phyloP scores from a whole-genome alignment of 23 tunicate genomes.

The Trididemnum miniatum region DNA sequence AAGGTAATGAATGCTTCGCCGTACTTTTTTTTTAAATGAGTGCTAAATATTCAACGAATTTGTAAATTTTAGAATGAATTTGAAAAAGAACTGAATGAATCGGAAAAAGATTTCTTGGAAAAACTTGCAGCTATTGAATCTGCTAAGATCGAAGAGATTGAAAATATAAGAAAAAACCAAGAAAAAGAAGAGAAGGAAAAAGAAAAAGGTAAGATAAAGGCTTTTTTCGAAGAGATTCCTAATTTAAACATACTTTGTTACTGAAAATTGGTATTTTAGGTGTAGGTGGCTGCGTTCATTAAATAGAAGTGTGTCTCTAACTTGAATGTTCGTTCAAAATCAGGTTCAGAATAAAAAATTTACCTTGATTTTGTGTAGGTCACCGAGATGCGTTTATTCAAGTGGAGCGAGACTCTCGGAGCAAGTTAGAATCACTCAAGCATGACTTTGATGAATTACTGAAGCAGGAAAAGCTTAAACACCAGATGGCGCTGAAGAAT shows the following conservation, averaged over 20 bases:
- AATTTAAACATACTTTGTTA: too few species aligned
- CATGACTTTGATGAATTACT: slow-evolving; percentile 39
- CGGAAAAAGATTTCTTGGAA: slow-evolving; percentile 37
- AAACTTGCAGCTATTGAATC: slow-evolving; percentile 24
- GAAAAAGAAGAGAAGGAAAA: slow-evolving; percentile 6
- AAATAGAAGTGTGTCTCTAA: too few species aligned
- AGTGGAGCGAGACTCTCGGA: slow-evolving; percentile 18
- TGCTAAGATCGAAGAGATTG: slow-evolving; percentile 16
- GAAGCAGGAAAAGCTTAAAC: slow-evolving; percentile 27
- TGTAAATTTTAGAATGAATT: slow-evolving; percentile 23
- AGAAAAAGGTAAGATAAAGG: slow-evolving; percentile 30
- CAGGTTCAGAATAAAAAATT: too few species aligned
- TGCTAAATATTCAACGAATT: background rate
- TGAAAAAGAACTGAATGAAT: slow-evolving; percentile 39
- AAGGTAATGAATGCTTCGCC: slow-evolving; percentile 14
- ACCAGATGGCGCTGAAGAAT: slow-evolving; percentile 52
- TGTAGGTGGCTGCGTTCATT: too few species aligned
- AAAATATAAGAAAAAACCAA: background rate
- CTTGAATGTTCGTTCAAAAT: too few species aligned
- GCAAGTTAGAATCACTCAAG: slow-evolving; percentile 40
- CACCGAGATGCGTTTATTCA: slow-evolving; percentile 12
- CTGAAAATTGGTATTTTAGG: too few species aligned
- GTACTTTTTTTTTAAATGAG: background rate
- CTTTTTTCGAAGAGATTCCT: too few species aligned
- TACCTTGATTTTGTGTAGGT: too few species aligned